Percentiles rank a stretch among this genome's conserved stretches.
Conservation (phyloP, 1,140 invertebrate genomes). For the Watersipora subatra region DNA sequence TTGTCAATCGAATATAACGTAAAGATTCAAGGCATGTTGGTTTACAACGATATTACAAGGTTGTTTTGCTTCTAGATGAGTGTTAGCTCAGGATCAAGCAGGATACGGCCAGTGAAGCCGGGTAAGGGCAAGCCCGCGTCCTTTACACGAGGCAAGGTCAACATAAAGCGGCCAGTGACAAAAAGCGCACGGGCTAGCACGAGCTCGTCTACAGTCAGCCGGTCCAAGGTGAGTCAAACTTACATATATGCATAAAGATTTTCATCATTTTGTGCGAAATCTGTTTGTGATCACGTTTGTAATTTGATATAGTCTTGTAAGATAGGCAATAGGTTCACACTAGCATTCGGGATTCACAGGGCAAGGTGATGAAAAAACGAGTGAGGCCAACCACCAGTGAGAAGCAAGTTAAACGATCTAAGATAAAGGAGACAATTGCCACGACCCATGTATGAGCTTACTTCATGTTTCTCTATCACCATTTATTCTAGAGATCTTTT, state of each 20-base stretch:
- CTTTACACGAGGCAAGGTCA: not conserved
- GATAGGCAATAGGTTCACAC: no score
- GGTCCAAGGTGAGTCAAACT: no score
- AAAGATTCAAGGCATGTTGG: no score
- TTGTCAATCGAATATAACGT: no score
- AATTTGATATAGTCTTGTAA: no score
- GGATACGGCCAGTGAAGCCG: not conserved
- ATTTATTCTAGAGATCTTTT: not conserved
- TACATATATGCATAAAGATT: no score
- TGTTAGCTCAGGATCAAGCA: not conserved
- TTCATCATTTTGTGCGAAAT: no score
- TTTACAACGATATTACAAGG: no score
- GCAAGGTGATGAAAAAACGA: not conserved
- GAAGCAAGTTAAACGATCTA: not conserved
- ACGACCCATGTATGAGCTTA: not conserved
- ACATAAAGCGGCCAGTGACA: not conserved
- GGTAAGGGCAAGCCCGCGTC: not conserved
- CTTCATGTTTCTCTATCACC: no score
- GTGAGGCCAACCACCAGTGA: not conserved
- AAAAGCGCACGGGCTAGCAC: not conserved
- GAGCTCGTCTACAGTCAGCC: not conserved
- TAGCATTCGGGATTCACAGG: no score
- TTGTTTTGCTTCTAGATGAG: not conserved
- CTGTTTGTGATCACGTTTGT: no score
- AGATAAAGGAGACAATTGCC: not conserved